Evolutionary conservation across 2,888 invertebrate species (phyloP), one percentile per base, ranked within the genome.

Genomic region (Meteorus cinctellus): DNA sequence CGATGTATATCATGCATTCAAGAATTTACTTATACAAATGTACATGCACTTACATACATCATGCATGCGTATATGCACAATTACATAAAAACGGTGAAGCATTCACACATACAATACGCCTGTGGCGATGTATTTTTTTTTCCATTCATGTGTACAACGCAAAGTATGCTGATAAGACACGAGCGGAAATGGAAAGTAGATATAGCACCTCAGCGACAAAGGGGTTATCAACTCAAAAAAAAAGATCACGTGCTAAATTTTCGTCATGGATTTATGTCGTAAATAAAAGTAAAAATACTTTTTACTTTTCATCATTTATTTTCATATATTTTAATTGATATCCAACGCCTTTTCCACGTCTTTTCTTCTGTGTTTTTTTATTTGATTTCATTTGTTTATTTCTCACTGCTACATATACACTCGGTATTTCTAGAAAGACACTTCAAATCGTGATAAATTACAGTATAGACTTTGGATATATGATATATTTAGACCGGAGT

Each of bases 161-260:
- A 70, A 24, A 27, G n/a, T 69, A 59, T 55, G 14, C 63, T 72
- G 72, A 72, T 72, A 72, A 72, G 45, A 72, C 41, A 19, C 55
- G 48, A 71, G 45, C 72, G 72, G 72, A 72, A 72, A 72, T 72
- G 72, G 63, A 19, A 29, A 69, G 45, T 29, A 63, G 72, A 72
- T 72, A 72, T 29, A 55, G 19, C 55, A 8, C 55, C 2, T 45
- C n/a, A 27, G 34, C 72, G 29, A 72, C 65, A 48, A 41, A 36
- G 45, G n/a, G 19, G 72, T 27, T 62, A 63, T 63, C 63, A 36
- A 48, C 36, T 72, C 48, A 31, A 51, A 31, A 69, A 69, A 55
- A 31, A 29, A 19, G 19, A 55, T n/a, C 19, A 55, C 24, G 16
- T 31, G 48, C 29, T 19, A 62, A 29, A 51, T 51, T n/a, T 68